These are phyloP conservation scores for Tachyglossus aculeatus DNA, from an alignment of 2,797 vertebrate species.

Conservation along the genomic window DNA sequence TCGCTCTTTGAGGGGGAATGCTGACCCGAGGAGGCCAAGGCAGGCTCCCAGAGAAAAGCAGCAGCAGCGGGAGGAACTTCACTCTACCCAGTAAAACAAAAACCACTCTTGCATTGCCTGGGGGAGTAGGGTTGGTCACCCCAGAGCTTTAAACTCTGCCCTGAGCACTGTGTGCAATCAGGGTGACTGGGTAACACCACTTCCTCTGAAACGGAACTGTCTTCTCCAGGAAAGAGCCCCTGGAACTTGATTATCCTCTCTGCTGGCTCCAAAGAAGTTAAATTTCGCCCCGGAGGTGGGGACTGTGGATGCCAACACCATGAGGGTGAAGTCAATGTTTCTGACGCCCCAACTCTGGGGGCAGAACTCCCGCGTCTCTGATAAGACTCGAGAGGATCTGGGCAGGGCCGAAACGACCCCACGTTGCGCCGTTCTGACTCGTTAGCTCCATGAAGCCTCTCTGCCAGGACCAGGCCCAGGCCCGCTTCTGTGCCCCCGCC, in stretches of 20 bases:
- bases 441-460: no score
- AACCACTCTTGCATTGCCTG: not conserved
- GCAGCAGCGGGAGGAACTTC: not conserved
- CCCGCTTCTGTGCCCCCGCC: no score
- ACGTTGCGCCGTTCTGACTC: no score
- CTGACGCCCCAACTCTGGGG: no score
- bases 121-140: not conserved
- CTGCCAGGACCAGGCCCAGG: no score
- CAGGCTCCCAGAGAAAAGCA: slow-evolving; percentile 1
- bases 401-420: no score
- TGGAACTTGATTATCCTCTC: not conserved
- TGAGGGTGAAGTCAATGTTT: no score
- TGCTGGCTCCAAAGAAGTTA: not conserved
- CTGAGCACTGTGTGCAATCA: not conserved
- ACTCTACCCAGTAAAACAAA: not conserved
- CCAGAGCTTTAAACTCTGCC: not conserved
- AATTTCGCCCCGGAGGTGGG: not conserved
- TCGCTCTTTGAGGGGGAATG: slow-evolving; percentile 11
- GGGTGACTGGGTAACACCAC: not conserved
- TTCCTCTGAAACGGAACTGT: not conserved
- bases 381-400: rapidly evolving
- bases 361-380: not conserved
- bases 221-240: not conserved
- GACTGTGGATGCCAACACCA: no score
- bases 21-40: not conserved